Conservation (phyloP, 2,888 invertebrate species). For the Elmis aenea region DNA sequence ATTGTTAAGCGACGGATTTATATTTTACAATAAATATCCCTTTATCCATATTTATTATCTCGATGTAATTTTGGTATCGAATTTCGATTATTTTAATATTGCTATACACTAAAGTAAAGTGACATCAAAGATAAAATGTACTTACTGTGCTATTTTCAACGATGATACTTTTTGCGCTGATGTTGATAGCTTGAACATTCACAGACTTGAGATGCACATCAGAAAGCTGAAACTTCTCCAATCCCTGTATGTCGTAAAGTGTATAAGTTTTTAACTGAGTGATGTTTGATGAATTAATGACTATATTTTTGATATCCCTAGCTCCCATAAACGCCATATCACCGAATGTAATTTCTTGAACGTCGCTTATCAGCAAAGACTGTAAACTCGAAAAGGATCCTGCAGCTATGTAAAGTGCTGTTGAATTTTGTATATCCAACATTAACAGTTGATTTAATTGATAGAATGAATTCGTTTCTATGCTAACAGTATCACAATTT, state of each 20-base stretch:
- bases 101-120: too few species aligned
- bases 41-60: too few species aligned
- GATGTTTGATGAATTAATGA: conserved; percentile 11
- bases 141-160: conserved; percentile 8
- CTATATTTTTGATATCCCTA: conserved; percentile 10
- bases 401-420: conserved; percentile 4
- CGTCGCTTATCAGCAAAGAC: conserved; percentile 13
- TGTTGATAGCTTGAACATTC: conserved; percentile 6
- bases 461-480: conserved; percentile 11
- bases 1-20: too few species aligned
- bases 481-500: conserved; percentile 10
- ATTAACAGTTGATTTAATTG: conserved; percentile 9
- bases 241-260: conserved; percentile 10
- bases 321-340: conserved; percentile 17
- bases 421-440: conserved; percentile 10
- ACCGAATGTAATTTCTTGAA: conserved; percentile 9
- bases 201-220: conserved; percentile 10
- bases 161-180: conserved; percentile 6
- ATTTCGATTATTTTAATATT: conserved; percentile 4
- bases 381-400: conserved; percentile 11
- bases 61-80: too few species aligned
- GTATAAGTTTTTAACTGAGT: conserved; percentile 6
- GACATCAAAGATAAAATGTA: neutral
- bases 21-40: too few species aligned
- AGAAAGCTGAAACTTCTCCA: conserved; percentile 4